Base-by-base conservation (phyloP, 2,888 invertebrate species). In the Diarsia mendica region DNA sequence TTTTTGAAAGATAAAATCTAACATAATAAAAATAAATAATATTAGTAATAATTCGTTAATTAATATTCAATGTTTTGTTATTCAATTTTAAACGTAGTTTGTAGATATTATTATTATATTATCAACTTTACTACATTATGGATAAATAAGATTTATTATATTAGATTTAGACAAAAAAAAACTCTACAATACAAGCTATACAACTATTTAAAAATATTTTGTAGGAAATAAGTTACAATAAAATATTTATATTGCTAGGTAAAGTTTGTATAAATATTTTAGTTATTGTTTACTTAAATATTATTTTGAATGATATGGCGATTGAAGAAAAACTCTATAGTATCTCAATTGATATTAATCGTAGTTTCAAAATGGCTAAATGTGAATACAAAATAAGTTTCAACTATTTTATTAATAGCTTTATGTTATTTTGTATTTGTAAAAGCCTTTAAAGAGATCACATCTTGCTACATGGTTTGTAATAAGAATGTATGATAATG, bases 391-490 rank as follows among this genome's bases (percentile, higher is more conserved):
- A 15, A 63, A 51, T 58, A 67, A 51, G 23, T 61, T 28, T n/a
- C 5, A 72, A 46, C 20, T 44, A 63, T 63, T 63, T 44, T 44
- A 63, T 63, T n/a, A n/a, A 44, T 63, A 44, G 44, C 8, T 63
- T 44, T 44, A 46, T 20, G 53, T 23, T 39, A 13, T 15, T 79
- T 65, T 76, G 44, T 80, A 79, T 85, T 83, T 61, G 48, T 67
- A 69, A 74, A 33, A 75, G 79, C 63, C 58, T 49, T 61, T 46
- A 46, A 66, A 72, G 80, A 82, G 70, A 75, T 92, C 90, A 93
- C 92, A 80, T 92, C 93, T 92, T 90, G 84, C 89, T 95, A 93
- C 92, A 89, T 79, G 23, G 75, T 48, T 82, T 92, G 94, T 94
- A 94, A 91, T 91, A 83, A 89, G 92, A 92, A 90, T 90, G 92